Percentiles rank a stretch among this genome's conserved stretches.
phyloP scores from a whole-genome alignment of 2,888 invertebrate genomes.

The Trimorus sp. region DNA sequence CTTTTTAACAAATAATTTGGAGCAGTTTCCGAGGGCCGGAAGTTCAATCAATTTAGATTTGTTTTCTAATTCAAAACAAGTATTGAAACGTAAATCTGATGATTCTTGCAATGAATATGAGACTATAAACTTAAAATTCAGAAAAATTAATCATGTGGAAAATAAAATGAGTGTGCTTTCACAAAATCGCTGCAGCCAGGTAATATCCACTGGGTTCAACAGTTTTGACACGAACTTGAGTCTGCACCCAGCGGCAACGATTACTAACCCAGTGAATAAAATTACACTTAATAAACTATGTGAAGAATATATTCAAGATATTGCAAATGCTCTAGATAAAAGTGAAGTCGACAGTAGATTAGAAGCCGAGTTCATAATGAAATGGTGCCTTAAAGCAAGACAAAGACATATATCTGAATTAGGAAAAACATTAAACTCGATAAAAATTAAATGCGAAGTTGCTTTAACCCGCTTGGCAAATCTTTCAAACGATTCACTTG shows the following conservation, averaged over 20 bases:
- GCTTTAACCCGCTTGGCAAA: slow-evolving; percentile 14
- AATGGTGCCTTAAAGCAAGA: slow-evolving; percentile 29
- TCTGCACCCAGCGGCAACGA: no score
- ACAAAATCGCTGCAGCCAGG: no score
- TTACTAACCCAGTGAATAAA: not conserved
- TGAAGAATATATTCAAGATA: slow-evolving; percentile 33
- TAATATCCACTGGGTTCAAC: no score
- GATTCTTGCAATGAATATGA: no score
- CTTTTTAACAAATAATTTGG: not conserved
- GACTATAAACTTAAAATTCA: no score
- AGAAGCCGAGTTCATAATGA: slow-evolving; percentile 17
- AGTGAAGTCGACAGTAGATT: slow-evolving; percentile 20
- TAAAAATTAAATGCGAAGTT: slow-evolving; percentile 21
- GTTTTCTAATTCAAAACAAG: not conserved
- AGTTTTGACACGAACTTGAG: no score
- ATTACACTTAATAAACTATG: not conserved
- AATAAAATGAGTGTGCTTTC: no score
- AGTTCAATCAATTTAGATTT: not conserved
- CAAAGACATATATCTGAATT: not conserved
- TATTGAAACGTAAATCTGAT: not conserved
- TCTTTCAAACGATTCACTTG: slow-evolving; percentile 4
- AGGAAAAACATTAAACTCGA: not conserved
- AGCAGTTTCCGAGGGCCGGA: not conserved
- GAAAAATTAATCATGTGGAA: no score
- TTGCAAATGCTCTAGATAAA: slow-evolving; percentile 1